A percentile compares a stretch with the other conserved stretches of the same genome.
These are phyloP conservation scores for Halisarca cf. caerulea DNA, from an alignment of 37 sponge, comb jelly and placozoan species.

Conservation along the genomic window DNA sequence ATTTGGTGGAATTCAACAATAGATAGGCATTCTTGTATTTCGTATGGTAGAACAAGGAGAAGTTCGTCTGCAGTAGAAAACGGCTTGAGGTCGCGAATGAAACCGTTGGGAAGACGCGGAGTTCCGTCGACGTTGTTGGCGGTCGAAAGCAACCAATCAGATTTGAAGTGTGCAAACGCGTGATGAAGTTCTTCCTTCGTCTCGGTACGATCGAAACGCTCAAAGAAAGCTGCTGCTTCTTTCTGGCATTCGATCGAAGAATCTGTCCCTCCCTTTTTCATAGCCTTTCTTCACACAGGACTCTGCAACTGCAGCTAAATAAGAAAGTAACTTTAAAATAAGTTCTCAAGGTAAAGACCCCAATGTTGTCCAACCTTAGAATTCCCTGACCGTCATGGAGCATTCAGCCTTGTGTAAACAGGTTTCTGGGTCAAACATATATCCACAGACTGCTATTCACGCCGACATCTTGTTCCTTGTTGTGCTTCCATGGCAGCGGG, in stretches of 20 bases:
- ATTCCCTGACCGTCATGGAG: too few species aligned
- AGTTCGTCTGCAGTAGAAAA: not conserved
- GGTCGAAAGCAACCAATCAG: conserved; percentile 71
- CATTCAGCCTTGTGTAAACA: too few species aligned
- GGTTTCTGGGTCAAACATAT: too few species aligned
- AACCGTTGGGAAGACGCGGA: conserved; percentile 6
- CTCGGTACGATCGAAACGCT: conserved; percentile 59
- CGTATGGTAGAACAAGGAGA: not conserved
- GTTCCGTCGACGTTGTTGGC: not conserved
- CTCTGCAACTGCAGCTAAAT: too few species aligned
- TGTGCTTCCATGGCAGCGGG: too few species aligned
- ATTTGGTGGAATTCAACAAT: conserved; percentile 79
- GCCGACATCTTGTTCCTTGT: too few species aligned
- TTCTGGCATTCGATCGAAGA: not conserved
- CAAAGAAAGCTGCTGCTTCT: conserved; percentile 66
- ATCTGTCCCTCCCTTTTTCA: too few species aligned
- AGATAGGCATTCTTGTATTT: conserved; percentile 11
- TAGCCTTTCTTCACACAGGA: too few species aligned
- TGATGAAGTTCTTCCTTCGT: conserved; percentile 42
- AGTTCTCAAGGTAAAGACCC: too few species aligned
- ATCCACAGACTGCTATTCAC: too few species aligned
- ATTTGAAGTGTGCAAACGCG: conserved; percentile 39
- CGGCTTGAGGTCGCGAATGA: not conserved
- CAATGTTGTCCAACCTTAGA: too few species aligned
- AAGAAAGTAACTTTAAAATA: too few species aligned